A percentile compares a stretch with the other conserved stretches of the same genome.
These are phyloP conservation scores for Drosophila neotestacea DNA, from an alignment of 2,888 invertebrate species.

Conservation along the genomic window DNA sequence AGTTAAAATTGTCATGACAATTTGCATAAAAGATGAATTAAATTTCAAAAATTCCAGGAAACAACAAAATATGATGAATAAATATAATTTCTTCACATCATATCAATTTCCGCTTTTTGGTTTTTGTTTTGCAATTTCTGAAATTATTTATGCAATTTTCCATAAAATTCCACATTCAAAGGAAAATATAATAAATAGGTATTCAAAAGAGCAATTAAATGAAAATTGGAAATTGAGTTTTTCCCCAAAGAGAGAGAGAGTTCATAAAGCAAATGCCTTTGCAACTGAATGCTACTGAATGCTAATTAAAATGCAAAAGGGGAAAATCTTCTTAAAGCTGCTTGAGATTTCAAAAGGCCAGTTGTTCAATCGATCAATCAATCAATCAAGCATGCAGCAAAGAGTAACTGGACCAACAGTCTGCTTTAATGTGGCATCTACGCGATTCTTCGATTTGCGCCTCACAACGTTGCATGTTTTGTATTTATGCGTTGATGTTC, in stretches of 20 bases:
- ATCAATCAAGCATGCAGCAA: conserved; percentile 30
- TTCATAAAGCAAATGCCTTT: background rate
- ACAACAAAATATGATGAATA: conserved; percentile 1
- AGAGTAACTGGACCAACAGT: conserved; percentile 34
- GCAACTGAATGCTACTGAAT: background rate
- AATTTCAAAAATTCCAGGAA: conserved; percentile 2
- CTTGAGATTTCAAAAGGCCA: conserved; percentile 7
- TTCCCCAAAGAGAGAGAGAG: background rate
- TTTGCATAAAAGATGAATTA: conserved; percentile 1
- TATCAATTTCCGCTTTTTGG: background rate
- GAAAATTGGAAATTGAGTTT: background rate
- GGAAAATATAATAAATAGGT: conserved; percentile 1
- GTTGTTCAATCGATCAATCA: conserved; percentile 22
- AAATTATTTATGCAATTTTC: background rate
- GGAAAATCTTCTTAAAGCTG: conserved; percentile 4
- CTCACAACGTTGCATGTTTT: conserved; percentile 55
- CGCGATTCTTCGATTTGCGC: conserved; percentile 41
- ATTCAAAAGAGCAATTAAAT: conserved; percentile 7
- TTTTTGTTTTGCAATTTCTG: conserved; percentile 1
- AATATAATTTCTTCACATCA: background rate
- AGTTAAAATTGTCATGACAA: conserved; percentile 4
- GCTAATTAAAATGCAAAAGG: conserved; percentile 6
- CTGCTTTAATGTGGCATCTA: conserved; percentile 49
- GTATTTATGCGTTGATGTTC: conserved; percentile 80
- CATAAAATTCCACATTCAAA: background rate